Base-by-base conservation (phyloP, 2,888 invertebrate species). In the Hypercompe scribonia region DNA sequence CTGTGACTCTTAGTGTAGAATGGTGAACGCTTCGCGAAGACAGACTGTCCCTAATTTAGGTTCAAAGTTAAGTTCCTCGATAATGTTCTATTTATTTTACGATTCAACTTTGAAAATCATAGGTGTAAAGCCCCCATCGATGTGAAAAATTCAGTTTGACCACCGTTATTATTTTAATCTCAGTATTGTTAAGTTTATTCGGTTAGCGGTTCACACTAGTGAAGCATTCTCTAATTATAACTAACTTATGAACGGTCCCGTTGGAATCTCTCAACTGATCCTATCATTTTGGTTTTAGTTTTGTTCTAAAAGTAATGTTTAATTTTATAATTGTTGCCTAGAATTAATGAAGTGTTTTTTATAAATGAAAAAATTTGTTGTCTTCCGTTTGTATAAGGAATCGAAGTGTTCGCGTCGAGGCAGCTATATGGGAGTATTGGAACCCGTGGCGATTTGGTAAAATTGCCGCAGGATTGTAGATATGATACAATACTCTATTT, bases 141-240 rank as follows among this genome's bases (percentile, higher is more conserved):
- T 78, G 83, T 86, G 82, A 82, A 83, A 54, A 84, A 84, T 85
- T 85, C 84, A 78, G 82, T 86, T 85, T 84, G 90, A 90, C 91
- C 91, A 90, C 91, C 91, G 92, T 87, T 82, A 81, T 73, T 85
- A 84, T 88, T 89, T 86, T 88, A 92, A 94, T 94, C 93, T 94
- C 94, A 94, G 94, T 94, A 94, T 94, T 93, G 92, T 92, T 93
- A 93, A 94, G 94, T 92, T 90, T 90, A 86, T 82, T 84, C 70
- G 75, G 83, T 79, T 76, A 83, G 81, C 76, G 78, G 79, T 85
- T 84, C 79, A 73, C 73, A 78, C 87, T 85, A 84, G 89, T 87
- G 90, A 86, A 80, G 74, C 74, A 73, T 80, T 81, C 68, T 76
- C 77, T 81, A 74, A 79, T 77, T 74, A 46, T 79, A 64, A 24